Evolutionary conservation across 2,888 invertebrate genomes (phyloP).

Genomic region (Apodemia mormo): DNA sequence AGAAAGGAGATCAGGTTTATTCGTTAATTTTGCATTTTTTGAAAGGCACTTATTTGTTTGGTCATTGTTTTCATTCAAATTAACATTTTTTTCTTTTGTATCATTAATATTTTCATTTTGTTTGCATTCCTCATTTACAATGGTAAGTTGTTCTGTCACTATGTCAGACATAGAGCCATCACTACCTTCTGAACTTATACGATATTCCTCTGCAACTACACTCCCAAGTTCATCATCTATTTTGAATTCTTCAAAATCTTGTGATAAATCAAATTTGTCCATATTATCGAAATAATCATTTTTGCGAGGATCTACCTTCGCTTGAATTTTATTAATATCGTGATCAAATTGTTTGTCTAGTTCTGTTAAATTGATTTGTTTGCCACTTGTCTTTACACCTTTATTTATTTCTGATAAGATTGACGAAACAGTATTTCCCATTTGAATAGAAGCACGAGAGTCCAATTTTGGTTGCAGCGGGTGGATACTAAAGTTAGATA

Average conservation of each 20-base stretch:
- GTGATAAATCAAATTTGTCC: conserved; percentile 85
- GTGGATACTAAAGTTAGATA: conserved; percentile 67
- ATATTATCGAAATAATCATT: conserved; percentile 76
- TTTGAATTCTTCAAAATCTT: conserved; percentile 91
- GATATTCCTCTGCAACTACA: conserved; percentile 75
- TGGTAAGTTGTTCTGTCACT: conserved; percentile 64
- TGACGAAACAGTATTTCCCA: conserved; percentile 83
- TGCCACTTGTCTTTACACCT: conserved; percentile 68
- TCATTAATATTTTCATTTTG: conserved; percentile 48
- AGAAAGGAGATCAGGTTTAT: conserved; percentile 78
- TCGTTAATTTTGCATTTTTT: conserved; percentile 75
- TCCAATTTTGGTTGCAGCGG: conserved; percentile 72
- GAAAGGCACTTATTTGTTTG: conserved; percentile 51
- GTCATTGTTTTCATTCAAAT: conserved; percentile 60
- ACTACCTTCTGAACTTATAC: conserved; percentile 77
- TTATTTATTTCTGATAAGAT: conserved; percentile 82
- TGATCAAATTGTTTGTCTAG: conserved; percentile 72
- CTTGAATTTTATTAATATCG: conserved; percentile 53
- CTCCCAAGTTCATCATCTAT: conserved; percentile 86
- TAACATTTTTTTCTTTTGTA: conserved; percentile 54
- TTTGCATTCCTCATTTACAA: conserved; percentile 63
- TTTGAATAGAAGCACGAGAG: conserved; percentile 80
- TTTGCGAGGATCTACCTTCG: conserved; percentile 58
- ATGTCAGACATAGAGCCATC: conserved; percentile 72
- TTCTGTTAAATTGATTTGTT: conserved; percentile 72